These are phyloP conservation scores for Dendroctonus valens DNA, from an alignment of 1,140 invertebrate genomes.

Conservation along the genomic window DNA sequence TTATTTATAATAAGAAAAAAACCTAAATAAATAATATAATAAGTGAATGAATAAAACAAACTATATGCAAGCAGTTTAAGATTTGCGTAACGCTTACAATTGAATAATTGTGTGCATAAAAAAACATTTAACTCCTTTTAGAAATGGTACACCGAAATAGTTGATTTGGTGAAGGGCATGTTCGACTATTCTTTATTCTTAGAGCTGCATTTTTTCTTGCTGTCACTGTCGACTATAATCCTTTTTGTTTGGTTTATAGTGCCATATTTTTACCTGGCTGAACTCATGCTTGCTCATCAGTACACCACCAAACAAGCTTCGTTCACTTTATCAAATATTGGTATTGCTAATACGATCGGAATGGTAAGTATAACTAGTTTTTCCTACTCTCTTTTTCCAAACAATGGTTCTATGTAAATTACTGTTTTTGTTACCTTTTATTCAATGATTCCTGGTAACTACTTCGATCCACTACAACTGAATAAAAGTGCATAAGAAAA, in stretches of 20 bases:
- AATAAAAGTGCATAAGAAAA: too few relatives aligned
- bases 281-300: slow-evolving; percentile 62
- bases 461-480: too few relatives aligned
- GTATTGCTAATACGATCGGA: slow-evolving; percentile 85
- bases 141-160: slow-evolving; percentile 74
- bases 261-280: slow-evolving; percentile 85
- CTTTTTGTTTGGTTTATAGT: slow-evolving; percentile 89
- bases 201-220: slow-evolving; percentile 75
- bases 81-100: background rate
- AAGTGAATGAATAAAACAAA: background rate
- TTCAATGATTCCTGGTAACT: too few relatives aligned
- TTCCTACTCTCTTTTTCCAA: background rate
- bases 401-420: background rate
- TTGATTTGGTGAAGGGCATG: slow-evolving; percentile 70
- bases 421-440: background rate
- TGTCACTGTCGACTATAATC: slow-evolving; percentile 79
- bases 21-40: slow-evolving; percentile 2
- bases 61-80: slow-evolving; percentile 1
- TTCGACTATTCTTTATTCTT: slow-evolving; percentile 79
- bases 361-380: slow-evolving; percentile 62
- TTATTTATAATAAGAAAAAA: slow-evolving; percentile 10
- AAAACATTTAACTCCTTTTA: slow-evolving; percentile 49
- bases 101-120: background rate
- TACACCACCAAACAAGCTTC: slow-evolving; percentile 73
- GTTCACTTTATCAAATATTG: slow-evolving; percentile 75